Base-by-base conservation (phyloP, 2,888 invertebrate species). In the Zonitis immaculata region DNA sequence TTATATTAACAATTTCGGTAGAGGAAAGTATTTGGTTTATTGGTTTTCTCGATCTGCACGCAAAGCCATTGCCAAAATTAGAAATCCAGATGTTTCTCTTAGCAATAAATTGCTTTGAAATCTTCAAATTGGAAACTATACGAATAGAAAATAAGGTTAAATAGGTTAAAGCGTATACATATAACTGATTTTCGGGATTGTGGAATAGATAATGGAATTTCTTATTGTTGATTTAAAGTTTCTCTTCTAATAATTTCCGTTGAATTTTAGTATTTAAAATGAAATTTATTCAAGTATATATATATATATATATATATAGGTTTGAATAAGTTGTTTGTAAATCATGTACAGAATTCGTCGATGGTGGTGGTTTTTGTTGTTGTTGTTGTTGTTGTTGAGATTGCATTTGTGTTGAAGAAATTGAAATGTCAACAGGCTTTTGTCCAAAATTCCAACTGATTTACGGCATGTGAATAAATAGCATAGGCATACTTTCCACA, bases 51-150 rank as follows among this genome's bases (percentile, higher is more conserved):
- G 53, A 53, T 49, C 49, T 49, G 49, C 49, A 53, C 53, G 52
- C 52, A 49, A 57, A 54, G 44, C 54, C 32, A 45, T 51, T 57
- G 51, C 52, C 42, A 51, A 49, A 57, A 57, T 54, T 51, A 51
- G 45, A 51, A 51, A 57, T 51, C 54, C 51, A 47, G 49, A 49
- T 52, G 47, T 51, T 52, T 52, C 48, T 45, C 35, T 27, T 39
- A 51, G 39, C 48, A 54, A 46, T 44, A 53, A 53, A 57, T 53
- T 53, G 53, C 56, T 54, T 54, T 48, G 47, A 57, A 48, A 51
- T 54, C 50, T 32, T 32, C 32, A 32, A 5, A 18, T 35, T 16
- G 35, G 9, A 35, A 35, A 35, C 18, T n/a, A n/a, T 16, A 35
- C 35, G 18, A 35, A 16, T 35, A 16, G 16, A 16, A 2, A 35